Evolutionary conservation across 2,113 vertebrate genomes (phyloP).

Genomic region (Progne subis): DNA sequence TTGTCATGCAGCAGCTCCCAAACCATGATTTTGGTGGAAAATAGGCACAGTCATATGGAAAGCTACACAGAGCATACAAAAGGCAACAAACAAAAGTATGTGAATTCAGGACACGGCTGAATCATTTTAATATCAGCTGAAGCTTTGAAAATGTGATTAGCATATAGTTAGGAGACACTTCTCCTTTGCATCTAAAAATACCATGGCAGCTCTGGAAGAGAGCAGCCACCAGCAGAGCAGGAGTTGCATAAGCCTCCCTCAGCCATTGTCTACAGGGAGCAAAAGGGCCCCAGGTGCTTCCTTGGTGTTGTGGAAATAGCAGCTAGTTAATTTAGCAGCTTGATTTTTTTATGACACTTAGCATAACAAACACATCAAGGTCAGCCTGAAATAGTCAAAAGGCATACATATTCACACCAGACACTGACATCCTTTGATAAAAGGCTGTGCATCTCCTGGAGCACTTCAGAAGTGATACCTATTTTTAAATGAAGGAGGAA

Average conservation of each 20-base stretch:
- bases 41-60: neutral
- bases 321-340: neutral
- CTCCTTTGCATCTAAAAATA: slow-evolving; percentile 41
- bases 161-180: slow-evolving; percentile 20
- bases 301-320: neutral
- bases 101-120: slow-evolving; percentile 9
- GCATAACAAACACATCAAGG: slow-evolving; percentile 10
- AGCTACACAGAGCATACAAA: slow-evolving; percentile 2
- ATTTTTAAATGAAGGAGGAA: neutral
- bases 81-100: slow-evolving; percentile 14
- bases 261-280: neutral
- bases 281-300: neutral
- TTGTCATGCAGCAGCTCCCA: neutral
- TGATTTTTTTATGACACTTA: slow-evolving; percentile 14
- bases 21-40: slow-evolving; percentile 12
- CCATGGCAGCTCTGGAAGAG: neutral
- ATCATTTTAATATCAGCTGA: slow-evolving; percentile 31
- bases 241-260: neutral
- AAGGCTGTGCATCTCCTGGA: neutral
- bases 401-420: neutral
- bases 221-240: slow-evolving; percentile 10
- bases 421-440: neutral
- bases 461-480: neutral
- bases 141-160: slow-evolving; percentile 41
- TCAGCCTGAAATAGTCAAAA: neutral